Evolutionary conservation across 2,113 vertebrate species (phyloP), one percentile per base, ranked within the genome.

Genomic region (Copsychus sechellarum): DNA sequence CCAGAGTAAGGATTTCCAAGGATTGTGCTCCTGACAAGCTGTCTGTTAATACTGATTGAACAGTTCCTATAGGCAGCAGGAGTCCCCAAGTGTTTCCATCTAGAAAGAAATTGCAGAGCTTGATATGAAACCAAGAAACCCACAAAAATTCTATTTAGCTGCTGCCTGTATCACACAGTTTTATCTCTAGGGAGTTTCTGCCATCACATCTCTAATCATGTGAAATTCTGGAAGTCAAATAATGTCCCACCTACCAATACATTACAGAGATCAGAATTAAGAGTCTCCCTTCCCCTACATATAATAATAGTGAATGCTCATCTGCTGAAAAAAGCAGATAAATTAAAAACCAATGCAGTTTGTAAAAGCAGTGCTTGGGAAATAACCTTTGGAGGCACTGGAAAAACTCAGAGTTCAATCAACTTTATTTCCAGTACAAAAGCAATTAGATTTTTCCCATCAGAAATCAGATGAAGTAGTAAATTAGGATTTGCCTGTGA

Each of bases 361-460:
- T 94, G 81, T 86, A 96, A 92, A 94, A 97, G 95, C 48, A 40
- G 11, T 88, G 97, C 97, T 97, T 97, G 97, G 96, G 97, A 98
- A 98, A 97, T 96, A 97, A 97, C 97, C 96, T 97, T 97, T 95
- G 28, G 86, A 97, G 95, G 79, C 84, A 96, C 95, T 96, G 97
- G 97, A 97, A 97, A 97, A 97, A 97, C 93, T 95, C 89, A 22
- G 95, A 95, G 96, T 97, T 97, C 97, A 98, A 97, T 97, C 97
- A 98, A 97, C 97, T 97, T 97, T 97, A 97, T 97, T 97, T 97
- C 82, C 93, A 92, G 92, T 93, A 95, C 61, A 92, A 97, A 96
- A 96, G 97, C 95, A 96, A 97, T 96, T 80, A 83, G 62, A 71
- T 97, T 97, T 95, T 96, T 96, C 97, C 96, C 96, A 98, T 96